These are phyloP conservation scores for Anser cygnoides DNA, from an alignment of 2,113 vertebrate species.

Conservation along the genomic window DNA sequence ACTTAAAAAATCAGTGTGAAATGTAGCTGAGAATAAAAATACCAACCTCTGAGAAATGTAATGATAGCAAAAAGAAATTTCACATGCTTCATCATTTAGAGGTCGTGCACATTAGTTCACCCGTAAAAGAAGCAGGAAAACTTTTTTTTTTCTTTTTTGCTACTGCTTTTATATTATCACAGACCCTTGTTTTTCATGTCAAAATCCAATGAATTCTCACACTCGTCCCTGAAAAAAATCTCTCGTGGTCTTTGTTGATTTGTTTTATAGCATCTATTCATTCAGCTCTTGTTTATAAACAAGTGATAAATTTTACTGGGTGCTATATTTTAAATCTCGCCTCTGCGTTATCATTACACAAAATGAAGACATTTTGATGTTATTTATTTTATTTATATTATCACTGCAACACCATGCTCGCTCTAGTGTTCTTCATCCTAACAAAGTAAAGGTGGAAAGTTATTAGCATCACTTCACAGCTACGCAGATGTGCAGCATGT, in stretches of 20 bases:
- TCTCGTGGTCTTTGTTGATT: not conserved
- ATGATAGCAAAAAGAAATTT: not conserved
- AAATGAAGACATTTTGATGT: not conserved
- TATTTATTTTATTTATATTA: not conserved
- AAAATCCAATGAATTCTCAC: not conserved
- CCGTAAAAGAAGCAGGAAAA: not conserved
- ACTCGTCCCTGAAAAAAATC: not conserved
- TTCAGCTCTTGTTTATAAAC: not conserved
- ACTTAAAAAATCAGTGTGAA: not conserved
- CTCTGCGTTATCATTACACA: not conserved
- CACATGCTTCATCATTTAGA: not conserved
- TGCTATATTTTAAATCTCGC: not conserved
- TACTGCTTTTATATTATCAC: not conserved
- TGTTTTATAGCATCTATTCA: not conserved
- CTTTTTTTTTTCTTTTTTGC: not conserved
- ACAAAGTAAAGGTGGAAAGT: not conserved
- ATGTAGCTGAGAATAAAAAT: not conserved
- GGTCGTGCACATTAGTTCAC: not conserved
- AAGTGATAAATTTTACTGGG: not conserved
- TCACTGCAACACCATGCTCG: not conserved
- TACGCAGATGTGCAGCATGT: fast-evolving
- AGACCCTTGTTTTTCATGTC: not conserved
- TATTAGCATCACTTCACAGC: not conserved
- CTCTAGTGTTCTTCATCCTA: not conserved
- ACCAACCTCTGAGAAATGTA: not conserved